Evolutionary conservation across 2,797 vertebrate species (phyloP), one percentile per base, ranked within the genome.

Genomic region (Pantherophis alleghaniensis): DNA sequence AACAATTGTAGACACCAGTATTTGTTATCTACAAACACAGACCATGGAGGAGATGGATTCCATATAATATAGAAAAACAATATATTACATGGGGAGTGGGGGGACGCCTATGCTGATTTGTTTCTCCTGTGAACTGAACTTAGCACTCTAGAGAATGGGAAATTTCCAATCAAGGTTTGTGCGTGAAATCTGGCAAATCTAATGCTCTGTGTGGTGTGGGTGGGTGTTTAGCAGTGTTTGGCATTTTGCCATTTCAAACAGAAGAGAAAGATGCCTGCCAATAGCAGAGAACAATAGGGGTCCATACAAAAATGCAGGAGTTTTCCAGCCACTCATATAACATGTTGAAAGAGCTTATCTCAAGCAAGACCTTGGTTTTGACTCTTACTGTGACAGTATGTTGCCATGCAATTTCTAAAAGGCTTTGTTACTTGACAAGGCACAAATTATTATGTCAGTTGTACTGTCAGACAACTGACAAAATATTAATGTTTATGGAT

Each of bases 171-270:
- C 66, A 92, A 91, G 55, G 91, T 94, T 28, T 20, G 47, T 89
- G 88, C 61, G 88, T 86, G 91, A 94, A 92, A 91, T 92, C 92
- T 95, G 95, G 96, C 95, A 94, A 87, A 92, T 47, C 86, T 92
- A 55, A 18, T 53, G 26, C 57, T 83, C 51, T 42, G 89, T 94
- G 37, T 60, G 59, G 56, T 92, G 28, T 4, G 55, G 90, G 87
- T 88, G 59, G 91, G 87, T 88, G 47, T 32, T 90, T 93, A 94
- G 93, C 55, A 95, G 79, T 60, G 87, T 89, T 94, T 97, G 94
- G 94, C 95, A 94, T 94, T 93, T 74, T 95, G 95, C 95, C 95
- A 97, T 96, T 93, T 88, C 95, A 97, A 97, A 97, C 91, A 95
- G 96, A 96, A 96, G 0, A 66, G 89, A 26, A 42, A 90, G 57